phyloP scores from a whole-genome alignment of 1,140 invertebrate genomes.

The Drepana arcuata region DNA sequence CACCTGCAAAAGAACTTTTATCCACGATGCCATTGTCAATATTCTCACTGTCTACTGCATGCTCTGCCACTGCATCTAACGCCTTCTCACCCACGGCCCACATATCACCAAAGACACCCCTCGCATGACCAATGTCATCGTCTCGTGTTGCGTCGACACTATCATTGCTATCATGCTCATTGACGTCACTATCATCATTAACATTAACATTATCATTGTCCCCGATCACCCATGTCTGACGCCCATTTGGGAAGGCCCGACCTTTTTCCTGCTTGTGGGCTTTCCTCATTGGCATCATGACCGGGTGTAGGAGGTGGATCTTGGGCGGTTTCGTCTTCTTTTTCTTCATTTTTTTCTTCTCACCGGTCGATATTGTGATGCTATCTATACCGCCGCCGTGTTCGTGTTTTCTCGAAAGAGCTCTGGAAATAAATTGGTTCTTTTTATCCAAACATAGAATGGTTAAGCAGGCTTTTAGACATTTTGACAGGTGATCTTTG shows the following conservation, averaged over 20 bases:
- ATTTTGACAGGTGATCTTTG: too few species aligned
- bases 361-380: conserved; percentile 41
- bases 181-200: background rate
- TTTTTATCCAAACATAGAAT: conserved; percentile 1
- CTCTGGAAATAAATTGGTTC: conserved; percentile 21
- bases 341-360: conserved; percentile 44
- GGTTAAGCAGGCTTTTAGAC: background rate
- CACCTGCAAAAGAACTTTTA: conserved; percentile 48
- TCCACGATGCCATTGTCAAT: conserved; percentile 42
- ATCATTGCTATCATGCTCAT: conserved; percentile 1
- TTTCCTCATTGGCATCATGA: conserved; percentile 28
- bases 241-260: conserved; percentile 18
- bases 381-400: conserved; percentile 37
- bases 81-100: conserved; percentile 39
- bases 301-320: conserved; percentile 42
- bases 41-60: conserved; percentile 44
- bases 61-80: conserved; percentile 45
- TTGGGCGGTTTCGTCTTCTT: conserved; percentile 51
- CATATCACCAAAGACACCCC: conserved; percentile 37
- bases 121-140: conserved; percentile 8
- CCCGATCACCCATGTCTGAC: conserved; percentile 45
- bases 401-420: conserved; percentile 33
- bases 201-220: conserved; percentile 6
- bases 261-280: conserved; percentile 32
- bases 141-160: background rate